Evolutionary conservation across 2,888 invertebrate genomes (phyloP).

Genomic region (Athalia rosae): DNA sequence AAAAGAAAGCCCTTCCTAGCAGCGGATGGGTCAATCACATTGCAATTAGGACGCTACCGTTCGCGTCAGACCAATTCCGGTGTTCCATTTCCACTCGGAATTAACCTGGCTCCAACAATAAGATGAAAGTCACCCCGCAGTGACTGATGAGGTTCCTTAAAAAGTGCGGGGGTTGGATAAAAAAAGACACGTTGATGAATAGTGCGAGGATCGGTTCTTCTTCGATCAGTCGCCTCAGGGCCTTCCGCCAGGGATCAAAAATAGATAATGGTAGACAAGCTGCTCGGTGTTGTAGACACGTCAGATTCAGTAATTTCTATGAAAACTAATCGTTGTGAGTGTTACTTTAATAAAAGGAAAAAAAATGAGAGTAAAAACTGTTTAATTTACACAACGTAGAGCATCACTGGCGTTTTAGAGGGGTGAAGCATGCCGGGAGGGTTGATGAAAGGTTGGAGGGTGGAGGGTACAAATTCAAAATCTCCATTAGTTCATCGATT

Average conservation of each 20-base stretch:
- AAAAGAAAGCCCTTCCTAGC: slow-evolving; percentile 7
- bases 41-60: slow-evolving; percentile 42
- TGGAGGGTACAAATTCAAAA: slow-evolving; percentile 25
- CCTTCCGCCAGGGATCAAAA: slow-evolving; percentile 32
- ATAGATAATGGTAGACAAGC: background rate
- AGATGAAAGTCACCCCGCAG: slow-evolving; percentile 44
- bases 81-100: slow-evolving; percentile 40
- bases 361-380: background rate
- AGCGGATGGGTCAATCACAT: slow-evolving; percentile 44
- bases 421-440: slow-evolving; percentile 11
- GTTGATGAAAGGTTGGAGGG: slow-evolving; percentile 25
- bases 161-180: slow-evolving; percentile 38
- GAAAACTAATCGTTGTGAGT: too few relatives aligned
- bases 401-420: slow-evolving; percentile 12
- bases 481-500: slow-evolving; percentile 37
- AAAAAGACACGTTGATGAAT: slow-evolving; percentile 41
- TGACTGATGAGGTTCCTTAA: slow-evolving; percentile 43
- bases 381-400: slow-evolving; percentile 18
- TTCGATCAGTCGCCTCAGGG: slow-evolving; percentile 39
- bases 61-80: slow-evolving; percentile 40
- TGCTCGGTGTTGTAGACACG: slow-evolving; percentile 1
- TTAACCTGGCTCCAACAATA: slow-evolving; percentile 46
- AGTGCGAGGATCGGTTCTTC: slow-evolving; percentile 33
- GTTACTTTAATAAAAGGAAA: too few relatives aligned
- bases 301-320: background rate